These are phyloP conservation scores for Pseudotriccus pelzelni DNA, from an alignment of 2,797 vertebrate genomes.

Conservation along the genomic window DNA sequence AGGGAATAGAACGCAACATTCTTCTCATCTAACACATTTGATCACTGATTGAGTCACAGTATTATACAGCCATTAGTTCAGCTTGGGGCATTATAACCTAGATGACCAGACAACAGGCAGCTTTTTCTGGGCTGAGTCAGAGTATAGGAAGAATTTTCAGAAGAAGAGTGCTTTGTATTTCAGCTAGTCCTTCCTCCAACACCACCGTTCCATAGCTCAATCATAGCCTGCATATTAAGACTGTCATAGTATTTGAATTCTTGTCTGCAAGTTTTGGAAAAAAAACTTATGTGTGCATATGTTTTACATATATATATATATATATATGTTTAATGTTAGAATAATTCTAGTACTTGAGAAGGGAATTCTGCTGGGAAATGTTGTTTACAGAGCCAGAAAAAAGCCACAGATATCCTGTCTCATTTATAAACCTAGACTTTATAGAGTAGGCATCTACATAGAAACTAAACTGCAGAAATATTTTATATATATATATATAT, in stretches of 20 bases:
- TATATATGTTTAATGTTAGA: background rate
- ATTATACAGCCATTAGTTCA: background rate
- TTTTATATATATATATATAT: too few species aligned
- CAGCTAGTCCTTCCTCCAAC: background rate
- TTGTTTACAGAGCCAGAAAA: background rate
- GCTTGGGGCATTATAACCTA: background rate
- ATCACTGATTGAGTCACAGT: background rate
- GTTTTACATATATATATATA: background rate
- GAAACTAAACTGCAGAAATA: background rate
- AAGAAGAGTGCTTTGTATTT: background rate
- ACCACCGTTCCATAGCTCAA: background rate
- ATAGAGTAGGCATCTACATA: background rate
- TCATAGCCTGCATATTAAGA: background rate
- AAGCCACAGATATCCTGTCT: background rate
- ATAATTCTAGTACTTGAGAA: background rate
- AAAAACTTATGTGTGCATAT: background rate
- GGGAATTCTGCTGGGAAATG: background rate
- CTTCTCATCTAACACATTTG: background rate
- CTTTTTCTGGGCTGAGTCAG: background rate
- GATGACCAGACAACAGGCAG: background rate
- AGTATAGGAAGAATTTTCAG: background rate
- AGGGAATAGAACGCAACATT: background rate
- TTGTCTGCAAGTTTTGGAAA: background rate
- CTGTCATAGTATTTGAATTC: background rate
- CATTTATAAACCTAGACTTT: background rate